Evolutionary conservation across 92 coral and sea anemone species (phyloP).

Genomic region (Actinernus sp.): DNA sequence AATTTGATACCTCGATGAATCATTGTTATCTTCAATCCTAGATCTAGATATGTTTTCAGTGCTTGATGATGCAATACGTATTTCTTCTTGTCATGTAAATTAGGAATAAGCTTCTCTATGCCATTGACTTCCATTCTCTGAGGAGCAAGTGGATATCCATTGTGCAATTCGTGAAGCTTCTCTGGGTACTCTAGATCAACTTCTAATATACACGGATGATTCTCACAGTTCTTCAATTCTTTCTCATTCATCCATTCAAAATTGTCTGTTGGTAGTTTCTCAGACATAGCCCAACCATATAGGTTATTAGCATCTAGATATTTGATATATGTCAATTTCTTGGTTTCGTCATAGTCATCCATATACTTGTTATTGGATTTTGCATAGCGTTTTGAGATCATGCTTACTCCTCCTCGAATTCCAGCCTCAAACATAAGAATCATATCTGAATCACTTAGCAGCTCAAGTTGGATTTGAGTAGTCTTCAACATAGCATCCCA

Average conservation of each 20-base stretch:
- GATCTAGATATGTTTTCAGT: conserved; percentile 9
- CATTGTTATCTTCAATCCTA: conserved; percentile 33
- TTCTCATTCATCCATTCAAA: conserved; percentile 39
- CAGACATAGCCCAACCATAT: conserved; percentile 50
- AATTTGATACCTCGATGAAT: conserved; percentile 48
- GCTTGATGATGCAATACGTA: conserved; percentile 36
- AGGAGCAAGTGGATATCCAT: conserved; percentile 50
- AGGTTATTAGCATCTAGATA: conserved; percentile 28
- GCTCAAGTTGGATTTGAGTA: conserved; percentile 1
- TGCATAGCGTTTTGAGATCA: no score
- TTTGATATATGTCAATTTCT: no score
- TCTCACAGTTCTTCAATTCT: conserved; percentile 16
- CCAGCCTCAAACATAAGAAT: conserved; percentile 26
- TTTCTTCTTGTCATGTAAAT: conserved; percentile 13
- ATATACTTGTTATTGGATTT: no score
- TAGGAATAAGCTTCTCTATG: conserved; percentile 27
- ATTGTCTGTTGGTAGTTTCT: conserved; percentile 9
- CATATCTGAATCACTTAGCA: no score
- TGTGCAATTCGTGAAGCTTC: conserved; percentile 29
- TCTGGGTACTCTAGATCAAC: conserved; percentile 34
- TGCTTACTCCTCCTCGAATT: no score
- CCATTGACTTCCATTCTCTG: neutral
- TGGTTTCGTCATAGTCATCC: no score
- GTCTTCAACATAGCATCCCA: conserved; percentile 45
- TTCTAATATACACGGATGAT: conserved; percentile 29